Percentiles rank a stretch among this genome's conserved stretches.
Conservation (phyloP, 2,797 vertebrate genomes). For the Sternarchorhynchus goeldii region DNA sequence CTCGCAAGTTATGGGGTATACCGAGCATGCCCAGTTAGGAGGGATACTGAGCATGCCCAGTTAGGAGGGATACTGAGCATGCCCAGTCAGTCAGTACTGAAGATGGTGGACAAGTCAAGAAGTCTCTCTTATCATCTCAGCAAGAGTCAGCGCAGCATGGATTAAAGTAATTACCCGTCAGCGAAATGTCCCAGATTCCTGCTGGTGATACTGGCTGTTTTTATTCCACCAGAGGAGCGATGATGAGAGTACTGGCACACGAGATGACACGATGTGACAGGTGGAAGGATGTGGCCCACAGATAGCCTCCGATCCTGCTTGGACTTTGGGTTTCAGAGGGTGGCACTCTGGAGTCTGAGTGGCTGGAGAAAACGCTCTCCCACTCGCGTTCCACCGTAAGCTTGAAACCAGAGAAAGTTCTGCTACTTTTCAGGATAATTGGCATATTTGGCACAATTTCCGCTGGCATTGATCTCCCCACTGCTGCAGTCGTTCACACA, state of each 20-base stretch:
- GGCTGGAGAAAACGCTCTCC: slow-evolving; percentile 32
- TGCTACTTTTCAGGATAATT: slow-evolving; percentile 47
- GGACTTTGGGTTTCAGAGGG: slow-evolving; percentile 26
- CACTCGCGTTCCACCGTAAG: slow-evolving; percentile 30
- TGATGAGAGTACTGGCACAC: slow-evolving; percentile 66
- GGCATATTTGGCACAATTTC: slow-evolving; percentile 48
- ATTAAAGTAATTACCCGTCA: slow-evolving; percentile 74
- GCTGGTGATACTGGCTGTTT: slow-evolving; percentile 59
- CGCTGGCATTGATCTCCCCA: slow-evolving; percentile 36
- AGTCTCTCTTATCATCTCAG: slow-evolving; percentile 76
- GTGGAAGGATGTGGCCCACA: slow-evolving; percentile 56
- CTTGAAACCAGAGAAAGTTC: slow-evolving; percentile 36
- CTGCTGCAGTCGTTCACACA: slow-evolving; percentile 31
- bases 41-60: slow-evolving; percentile 56
- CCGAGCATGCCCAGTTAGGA: slow-evolving; percentile 61
- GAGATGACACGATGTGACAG: slow-evolving; percentile 71
- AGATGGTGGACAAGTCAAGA: slow-evolving; percentile 71
- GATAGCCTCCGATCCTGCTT: slow-evolving; percentile 64
- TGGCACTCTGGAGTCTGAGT: slow-evolving; percentile 18
- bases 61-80: slow-evolving; percentile 57
- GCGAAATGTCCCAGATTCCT: slow-evolving; percentile 68
- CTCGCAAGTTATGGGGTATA: slow-evolving; percentile 62
- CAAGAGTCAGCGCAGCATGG: slow-evolving; percentile 68
- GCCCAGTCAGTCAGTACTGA: slow-evolving; percentile 57
- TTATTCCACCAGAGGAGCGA: slow-evolving; percentile 58